Base-by-base conservation (phyloP, 2,888 invertebrate species). In the Saturnia japonica region DNA sequence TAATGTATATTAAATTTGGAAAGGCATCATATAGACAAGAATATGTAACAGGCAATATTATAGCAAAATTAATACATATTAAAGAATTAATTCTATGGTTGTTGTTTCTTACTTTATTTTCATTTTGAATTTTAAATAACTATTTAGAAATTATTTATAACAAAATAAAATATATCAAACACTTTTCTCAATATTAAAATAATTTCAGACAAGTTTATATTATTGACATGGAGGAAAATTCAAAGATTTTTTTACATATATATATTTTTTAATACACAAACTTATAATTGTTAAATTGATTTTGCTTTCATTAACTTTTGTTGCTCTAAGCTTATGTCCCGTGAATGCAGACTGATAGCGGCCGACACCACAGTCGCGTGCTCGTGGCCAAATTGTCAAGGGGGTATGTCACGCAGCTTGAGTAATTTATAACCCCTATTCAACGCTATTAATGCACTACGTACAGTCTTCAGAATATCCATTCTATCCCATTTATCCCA, bases 311-410 rank as follows among this genome's bases (percentile, higher is more conserved):
- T 25, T 9, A 68, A 16, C 25, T 7, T 68, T 28, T 40, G 47
- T 19, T 40, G 22, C 68, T 68, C 68, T 34, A 11, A 14, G 28
- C 9, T 47, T 16, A 54, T n/a, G 54, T n/a, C 54, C 54, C 40
- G 51, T 78, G 73, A 77, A 64, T 40, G 74, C 73, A 77, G 69
- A 72, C 81, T 80, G 85, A 85, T 85, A 85, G 77, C 80, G 79
- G 79, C 81, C 75, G 82, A 82, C 83, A 82, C 75, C 74, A 72
- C 72, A 75, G 80, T 79, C 78, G 76, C 77, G 72, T 74, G 76
- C 77, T 76, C 64, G 19, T 64, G 64, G 77, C 79, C 84, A 84
- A 85, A 84, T 86, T 85, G 82, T 72, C 47, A 67, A 45, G 47
- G 45, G 66, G 28, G 25, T 8, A 40, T 64, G 64, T 64, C n/a